Conservation (phyloP, 2,797 vertebrate species). For the Echiichthys vipera region DNA sequence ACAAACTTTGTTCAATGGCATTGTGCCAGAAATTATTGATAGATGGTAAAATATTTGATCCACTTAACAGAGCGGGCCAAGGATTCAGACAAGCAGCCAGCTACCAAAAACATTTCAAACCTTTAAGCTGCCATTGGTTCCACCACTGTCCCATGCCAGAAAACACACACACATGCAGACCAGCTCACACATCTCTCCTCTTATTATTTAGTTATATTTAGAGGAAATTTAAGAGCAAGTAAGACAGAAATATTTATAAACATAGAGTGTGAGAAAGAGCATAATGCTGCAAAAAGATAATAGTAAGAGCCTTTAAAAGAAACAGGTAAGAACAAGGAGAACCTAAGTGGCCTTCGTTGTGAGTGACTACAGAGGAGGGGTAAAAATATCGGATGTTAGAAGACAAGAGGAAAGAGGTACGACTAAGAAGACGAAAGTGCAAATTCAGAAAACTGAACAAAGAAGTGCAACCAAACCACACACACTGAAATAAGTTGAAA, state of each 20-base stretch:
- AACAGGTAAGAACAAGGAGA: slow-evolving; percentile 42
- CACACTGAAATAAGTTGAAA: background rate
- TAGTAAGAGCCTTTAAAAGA: slow-evolving; percentile 36
- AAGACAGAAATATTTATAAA: slow-evolving; percentile 18
- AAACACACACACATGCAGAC: slow-evolving; percentile 1
- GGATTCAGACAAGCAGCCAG: background rate
- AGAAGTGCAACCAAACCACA: background rate
- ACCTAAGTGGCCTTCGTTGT: slow-evolving; percentile 11
- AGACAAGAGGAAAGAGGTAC: slow-evolving; percentile 13
- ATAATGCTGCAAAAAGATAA: slow-evolving; percentile 12
- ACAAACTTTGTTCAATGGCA: slow-evolving; percentile 4
- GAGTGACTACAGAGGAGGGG: slow-evolving; percentile 24
- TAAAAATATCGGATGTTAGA: slow-evolving; percentile 40
- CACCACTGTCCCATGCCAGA: background rate
- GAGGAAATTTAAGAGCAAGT: slow-evolving; percentile 25
- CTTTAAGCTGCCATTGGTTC: background rate
- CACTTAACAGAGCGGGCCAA: background rate
- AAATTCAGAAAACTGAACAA: slow-evolving; percentile 6
- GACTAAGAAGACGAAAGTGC: slow-evolving; percentile 4
- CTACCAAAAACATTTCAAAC: background rate
- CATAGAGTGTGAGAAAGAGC: background rate
- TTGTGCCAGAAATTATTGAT: slow-evolving; percentile 11
- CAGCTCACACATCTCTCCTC: background rate
- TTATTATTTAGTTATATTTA: slow-evolving; percentile 11
- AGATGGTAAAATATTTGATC: background rate